Base-by-base conservation (phyloP, 2,888 invertebrate genomes). In the Eilema caniola region DNA sequence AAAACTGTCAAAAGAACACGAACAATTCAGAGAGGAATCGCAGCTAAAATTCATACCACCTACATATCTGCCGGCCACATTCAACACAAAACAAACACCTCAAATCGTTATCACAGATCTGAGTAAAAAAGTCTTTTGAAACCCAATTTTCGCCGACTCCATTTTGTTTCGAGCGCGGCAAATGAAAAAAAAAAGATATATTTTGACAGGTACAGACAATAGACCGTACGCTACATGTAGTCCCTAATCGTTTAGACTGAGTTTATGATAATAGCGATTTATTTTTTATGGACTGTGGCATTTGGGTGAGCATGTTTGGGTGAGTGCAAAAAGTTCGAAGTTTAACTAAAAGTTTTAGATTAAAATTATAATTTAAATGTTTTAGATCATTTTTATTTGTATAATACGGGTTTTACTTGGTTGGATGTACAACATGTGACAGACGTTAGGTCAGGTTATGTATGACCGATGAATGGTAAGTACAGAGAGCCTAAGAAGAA, bases 141-240 rank as follows among this genome's bases (percentile, higher is more conserved):
- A 70, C 67, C 70, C 83, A 79, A 83, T 83, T 84, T 83, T 83
- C 79, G 82, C 83, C 81, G 78, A 66, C 77, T 74, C 82, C 74
- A 77, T 80, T 77, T 78, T 75, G 62, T 72, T 71, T 62, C 63
- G 75, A 62, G 57, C 67, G 73, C 64, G 71, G 66, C 66, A 64
- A 66, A 62, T 75, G 70, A 63, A 67, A 73, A 71, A 53, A 66
- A 90, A 88, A 88, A 87, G 86, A 91, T 74, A 74, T 92, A 92
- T 93, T 93, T 92, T 92, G 92, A 93, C 93, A 93, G 92, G 82
- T 89, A 89, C 69, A 90, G 89, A 91, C 90, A 89, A 90, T 88
- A 88, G 88, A 77, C 86, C 89, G 82, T 92, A 91, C 89, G 89
- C 89, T 78, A 91, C 79, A 88, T 76, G 83, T 70, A 66, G 76